A percentile compares a stretch with the other conserved stretches of the same genome.
Evolutionary conservation across 2,113 vertebrate species (phyloP).

Genomic region (Glaucidium brasilianum): DNA sequence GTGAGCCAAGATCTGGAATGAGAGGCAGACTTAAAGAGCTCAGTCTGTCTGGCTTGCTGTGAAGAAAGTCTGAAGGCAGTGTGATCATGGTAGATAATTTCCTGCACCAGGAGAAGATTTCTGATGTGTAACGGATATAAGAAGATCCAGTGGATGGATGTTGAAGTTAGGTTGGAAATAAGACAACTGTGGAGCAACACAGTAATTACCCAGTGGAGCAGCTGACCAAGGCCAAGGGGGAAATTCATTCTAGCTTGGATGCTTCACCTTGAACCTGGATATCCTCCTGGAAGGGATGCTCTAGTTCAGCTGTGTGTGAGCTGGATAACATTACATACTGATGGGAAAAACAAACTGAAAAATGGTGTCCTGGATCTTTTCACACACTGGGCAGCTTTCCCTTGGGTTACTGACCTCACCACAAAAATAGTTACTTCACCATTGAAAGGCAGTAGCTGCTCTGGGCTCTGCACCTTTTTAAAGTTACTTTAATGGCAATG

Average conservation of each 20-base stretch:
- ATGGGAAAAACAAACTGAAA: slow-evolving; percentile 1
- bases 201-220: neutral
- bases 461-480: neutral
- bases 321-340: neutral
- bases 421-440: neutral
- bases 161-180: neutral
- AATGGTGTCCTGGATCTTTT: slow-evolving; percentile 26
- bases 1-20: neutral
- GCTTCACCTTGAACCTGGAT: neutral
- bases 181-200: neutral
- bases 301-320: neutral
- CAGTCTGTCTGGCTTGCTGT: neutral
- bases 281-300: neutral
- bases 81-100: neutral
- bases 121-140: neutral
- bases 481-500: neutral
- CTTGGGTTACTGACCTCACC: neutral
- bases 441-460: neutral
- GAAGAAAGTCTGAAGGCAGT: neutral
- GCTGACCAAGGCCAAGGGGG: neutral
- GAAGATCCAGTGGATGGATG: neutral
- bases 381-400: slow-evolving; percentile 17
- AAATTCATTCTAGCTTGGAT: neutral
- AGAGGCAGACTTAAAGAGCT: neutral
- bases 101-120: neutral